Evolutionary conservation across 2,888 invertebrate genomes (phyloP).

Genomic region (Theretra japonica): DNA sequence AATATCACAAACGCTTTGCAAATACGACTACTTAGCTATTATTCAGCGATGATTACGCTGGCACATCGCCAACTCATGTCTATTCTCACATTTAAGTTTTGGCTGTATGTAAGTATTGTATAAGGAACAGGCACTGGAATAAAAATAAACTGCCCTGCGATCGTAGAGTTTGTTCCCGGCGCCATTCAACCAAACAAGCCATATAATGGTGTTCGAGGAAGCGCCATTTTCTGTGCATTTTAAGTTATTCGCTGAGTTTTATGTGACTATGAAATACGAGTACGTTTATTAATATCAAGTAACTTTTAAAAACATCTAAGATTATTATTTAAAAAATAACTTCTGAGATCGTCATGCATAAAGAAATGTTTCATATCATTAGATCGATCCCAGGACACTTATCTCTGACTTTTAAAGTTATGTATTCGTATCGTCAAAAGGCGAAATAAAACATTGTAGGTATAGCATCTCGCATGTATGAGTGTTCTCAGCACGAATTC

Average conservation of each 20-base stretch:
- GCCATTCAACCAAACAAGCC: background rate
- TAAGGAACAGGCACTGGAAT: slow-evolving; percentile 19
- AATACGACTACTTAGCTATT: slow-evolving; percentile 63
- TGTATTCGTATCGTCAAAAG: background rate
- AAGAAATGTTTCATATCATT: too few species aligned
- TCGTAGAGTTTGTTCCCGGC: background rate
- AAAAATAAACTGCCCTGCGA: slow-evolving; percentile 7
- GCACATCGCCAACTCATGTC: slow-evolving; percentile 56
- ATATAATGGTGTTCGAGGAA: background rate
- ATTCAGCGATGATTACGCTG: slow-evolving; percentile 66
- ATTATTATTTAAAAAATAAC: too few species aligned
- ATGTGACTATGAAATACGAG: too few species aligned
- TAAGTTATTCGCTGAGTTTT: background rate
- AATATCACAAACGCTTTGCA: slow-evolving; percentile 61
- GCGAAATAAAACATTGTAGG: background rate
- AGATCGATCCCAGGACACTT: background rate
- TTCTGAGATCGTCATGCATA: too few species aligned
- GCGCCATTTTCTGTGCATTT: background rate
- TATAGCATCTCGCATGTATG: background rate
- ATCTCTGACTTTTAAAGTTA: background rate
- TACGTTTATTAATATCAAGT: too few species aligned
- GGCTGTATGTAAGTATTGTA: slow-evolving; percentile 27
- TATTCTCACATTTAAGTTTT: slow-evolving; percentile 42
- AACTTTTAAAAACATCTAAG: too few species aligned
- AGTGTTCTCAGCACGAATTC: background rate